Base-by-base conservation (phyloP, 2,113 vertebrate species). In the Merops nubicus region DNA sequence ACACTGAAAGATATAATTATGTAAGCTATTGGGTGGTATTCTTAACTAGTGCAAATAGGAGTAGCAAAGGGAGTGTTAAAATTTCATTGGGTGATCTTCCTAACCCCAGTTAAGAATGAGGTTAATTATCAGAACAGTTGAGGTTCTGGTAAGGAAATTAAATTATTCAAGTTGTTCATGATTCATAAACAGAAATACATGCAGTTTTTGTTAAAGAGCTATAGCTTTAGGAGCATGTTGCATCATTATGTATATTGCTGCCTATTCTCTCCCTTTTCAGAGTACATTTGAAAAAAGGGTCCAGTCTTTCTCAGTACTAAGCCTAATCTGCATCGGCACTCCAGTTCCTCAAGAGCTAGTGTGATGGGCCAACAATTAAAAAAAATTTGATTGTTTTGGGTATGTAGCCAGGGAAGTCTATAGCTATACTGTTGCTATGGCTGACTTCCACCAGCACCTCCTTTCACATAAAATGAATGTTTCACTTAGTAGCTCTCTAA, bases 241-340 rank as follows among this genome's bases (percentile, higher is more conserved):
- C 21, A 36, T 65, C 23, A 23, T n/a, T 72, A 20, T 26, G 10
- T 59, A 26, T 17, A 34, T 34, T 19, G 31, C 10, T 64, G 12
- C 4, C 13, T 64, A 9, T 76, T 88, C 23, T 76, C 8, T 83
- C 14, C 10, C 8, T 68, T 76, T 76, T 56, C 40, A 14, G 12
- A 79, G 13, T 16, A 68, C 85, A 82, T 72, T 40, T 87, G 10
- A 18, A 23, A 88, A 70, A 94, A 59, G 20, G 2, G 9, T 6
- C 2, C 43, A 75, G 29, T 23, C 6, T 63, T 77, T 72, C 31
- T 16, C 36, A 56, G 7, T 9, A 54, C 12, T 34, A 62, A 68
- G 1, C 6, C 22, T 63, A 17, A 83, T 56, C 50, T 51, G 9
- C 36, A 54, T 25, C 1, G 0, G 33, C 6, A 4, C 5, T 73